phyloP scores from a whole-genome alignment of 2,113 vertebrate genomes.

The Tragelaphus strepsiceros region DNA sequence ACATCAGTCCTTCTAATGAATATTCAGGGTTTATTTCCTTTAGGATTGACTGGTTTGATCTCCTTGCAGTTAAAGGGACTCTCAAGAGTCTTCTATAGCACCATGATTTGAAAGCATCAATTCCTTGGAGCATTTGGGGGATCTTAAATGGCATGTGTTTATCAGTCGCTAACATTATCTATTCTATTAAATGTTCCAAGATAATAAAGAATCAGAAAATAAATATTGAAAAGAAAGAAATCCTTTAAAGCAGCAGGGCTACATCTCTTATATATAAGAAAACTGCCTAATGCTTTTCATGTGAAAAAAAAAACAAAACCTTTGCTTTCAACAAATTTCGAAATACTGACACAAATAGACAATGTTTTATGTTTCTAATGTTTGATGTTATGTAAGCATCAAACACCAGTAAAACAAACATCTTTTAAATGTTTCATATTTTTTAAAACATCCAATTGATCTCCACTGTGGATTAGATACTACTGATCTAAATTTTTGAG shows the following conservation, averaged over 20 bases:
- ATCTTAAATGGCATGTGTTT: not conserved
- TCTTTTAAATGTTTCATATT: not conserved
- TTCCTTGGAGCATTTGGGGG: not conserved
- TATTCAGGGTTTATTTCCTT: not conserved
- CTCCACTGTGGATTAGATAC: not conserved
- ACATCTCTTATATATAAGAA: not conserved
- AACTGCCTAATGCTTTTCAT: not conserved
- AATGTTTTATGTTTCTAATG: not conserved
- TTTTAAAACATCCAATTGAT: not conserved
- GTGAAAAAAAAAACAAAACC: not conserved
- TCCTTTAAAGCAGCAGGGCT: not conserved
- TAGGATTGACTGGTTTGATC: not conserved
- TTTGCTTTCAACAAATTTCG: not conserved
- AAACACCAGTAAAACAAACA: not conserved
- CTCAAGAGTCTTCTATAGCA: not conserved
- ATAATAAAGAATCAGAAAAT: not conserved
- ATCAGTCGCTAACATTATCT: not conserved
- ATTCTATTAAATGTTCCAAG: not conserved
- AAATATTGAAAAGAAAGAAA: not conserved
- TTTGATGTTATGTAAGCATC: not conserved
- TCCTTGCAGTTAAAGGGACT: not conserved
- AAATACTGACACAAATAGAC: not conserved
- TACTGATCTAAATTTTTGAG: not conserved
- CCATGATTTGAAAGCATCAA: not conserved
- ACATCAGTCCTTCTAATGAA: not conserved